phyloP scores from a whole-genome alignment of 2,888 invertebrate genomes.

The Chymomyza caudatula region DNA sequence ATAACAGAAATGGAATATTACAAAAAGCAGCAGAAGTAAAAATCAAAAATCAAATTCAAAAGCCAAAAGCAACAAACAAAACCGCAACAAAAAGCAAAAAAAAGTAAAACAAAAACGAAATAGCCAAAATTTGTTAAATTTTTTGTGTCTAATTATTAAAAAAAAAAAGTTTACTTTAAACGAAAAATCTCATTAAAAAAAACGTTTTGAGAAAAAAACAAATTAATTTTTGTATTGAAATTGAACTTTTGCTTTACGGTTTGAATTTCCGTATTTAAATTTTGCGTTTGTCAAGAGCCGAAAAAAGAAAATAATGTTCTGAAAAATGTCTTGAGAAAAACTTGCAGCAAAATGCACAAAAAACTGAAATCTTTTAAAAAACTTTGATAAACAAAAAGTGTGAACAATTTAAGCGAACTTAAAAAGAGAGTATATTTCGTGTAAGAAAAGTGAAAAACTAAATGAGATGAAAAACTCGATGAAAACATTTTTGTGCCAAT shows the following conservation, averaged over 20 bases:
- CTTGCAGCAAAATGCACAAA: conserved; percentile 18
- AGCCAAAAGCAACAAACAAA: conserved; percentile 45
- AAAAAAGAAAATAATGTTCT: conserved; percentile 46
- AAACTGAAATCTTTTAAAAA: conserved; percentile 13
- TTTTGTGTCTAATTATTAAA: conserved; percentile 39
- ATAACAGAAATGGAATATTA: conserved; percentile 21
- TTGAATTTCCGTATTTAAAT: conserved; percentile 66
- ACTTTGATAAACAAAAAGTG: conserved; percentile 22
- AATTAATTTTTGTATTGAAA: conserved; percentile 41
- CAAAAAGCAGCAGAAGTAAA: conserved; percentile 29
- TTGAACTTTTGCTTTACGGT: conserved; percentile 61
- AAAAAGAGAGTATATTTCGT: conserved; percentile 23
- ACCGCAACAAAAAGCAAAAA: conserved; percentile 14
- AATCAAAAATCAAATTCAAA: conserved; percentile 53
- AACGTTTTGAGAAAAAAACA: conserved; percentile 16
- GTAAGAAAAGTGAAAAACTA: conserved; percentile 7
- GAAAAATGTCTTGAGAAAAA: conserved; percentile 44
- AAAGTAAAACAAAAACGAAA: conserved; percentile 49
- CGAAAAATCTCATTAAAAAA: conserved; percentile 26
- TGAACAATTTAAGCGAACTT: conserved; percentile 20
- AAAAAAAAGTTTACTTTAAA: conserved; percentile 4
- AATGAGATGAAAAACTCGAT: conserved; percentile 12
- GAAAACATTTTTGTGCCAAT: conserved; percentile 36
- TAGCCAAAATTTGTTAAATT: conserved; percentile 74
- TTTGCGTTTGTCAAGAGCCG: conserved; percentile 55